These are phyloP conservation scores for Sebastiscus albofasciatus DNA, from an alignment of 2,797 vertebrate species.

Conservation along the genomic window DNA sequence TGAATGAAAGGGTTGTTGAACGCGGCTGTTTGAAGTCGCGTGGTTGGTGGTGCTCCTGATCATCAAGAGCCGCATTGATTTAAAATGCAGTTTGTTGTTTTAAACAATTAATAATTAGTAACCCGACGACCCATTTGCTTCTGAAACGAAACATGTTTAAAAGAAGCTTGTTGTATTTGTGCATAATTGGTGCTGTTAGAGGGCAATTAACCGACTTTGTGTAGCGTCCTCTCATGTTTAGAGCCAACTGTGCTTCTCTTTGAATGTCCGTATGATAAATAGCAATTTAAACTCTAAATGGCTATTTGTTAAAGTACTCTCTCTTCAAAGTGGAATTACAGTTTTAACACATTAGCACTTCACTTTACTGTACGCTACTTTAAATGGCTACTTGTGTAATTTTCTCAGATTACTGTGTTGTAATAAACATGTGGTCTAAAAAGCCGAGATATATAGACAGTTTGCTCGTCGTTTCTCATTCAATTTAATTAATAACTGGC, in stretches of 20 bases:
- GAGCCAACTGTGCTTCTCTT: constrained; percentile 53
- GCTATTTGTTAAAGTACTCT: constrained; percentile 33
- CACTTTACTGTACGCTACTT: background rate
- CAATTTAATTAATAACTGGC: too few species aligned
- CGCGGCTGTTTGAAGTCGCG: constrained; percentile 68
- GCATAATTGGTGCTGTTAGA: constrained; percentile 77
- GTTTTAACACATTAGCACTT: constrained; percentile 35
- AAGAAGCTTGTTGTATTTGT: constrained; percentile 74
- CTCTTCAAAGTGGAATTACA: constrained; percentile 41
- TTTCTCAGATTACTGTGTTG: background rate
- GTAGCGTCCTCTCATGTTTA: constrained; percentile 58
- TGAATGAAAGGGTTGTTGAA: constrained; percentile 59
- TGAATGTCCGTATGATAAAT: constrained; percentile 62
- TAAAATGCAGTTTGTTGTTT: constrained; percentile 80
- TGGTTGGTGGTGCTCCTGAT: constrained; percentile 62
- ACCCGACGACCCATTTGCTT: constrained; percentile 78
- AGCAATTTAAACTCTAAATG: constrained; percentile 50
- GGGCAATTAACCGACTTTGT: constrained; percentile 75
- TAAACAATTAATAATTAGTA: constrained; percentile 83
- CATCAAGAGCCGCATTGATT: constrained; percentile 75
- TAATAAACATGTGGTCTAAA: background rate
- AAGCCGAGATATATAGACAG: background rate
- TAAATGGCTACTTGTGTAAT: background rate
- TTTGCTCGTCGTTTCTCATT: background rate
- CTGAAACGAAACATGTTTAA: constrained; percentile 76